Evolutionary conservation across 53 echinoderm and acorn worm species (phyloP), one percentile per base, ranked within the genome.

Genomic region (Hippasteria phrygiana): DNA sequence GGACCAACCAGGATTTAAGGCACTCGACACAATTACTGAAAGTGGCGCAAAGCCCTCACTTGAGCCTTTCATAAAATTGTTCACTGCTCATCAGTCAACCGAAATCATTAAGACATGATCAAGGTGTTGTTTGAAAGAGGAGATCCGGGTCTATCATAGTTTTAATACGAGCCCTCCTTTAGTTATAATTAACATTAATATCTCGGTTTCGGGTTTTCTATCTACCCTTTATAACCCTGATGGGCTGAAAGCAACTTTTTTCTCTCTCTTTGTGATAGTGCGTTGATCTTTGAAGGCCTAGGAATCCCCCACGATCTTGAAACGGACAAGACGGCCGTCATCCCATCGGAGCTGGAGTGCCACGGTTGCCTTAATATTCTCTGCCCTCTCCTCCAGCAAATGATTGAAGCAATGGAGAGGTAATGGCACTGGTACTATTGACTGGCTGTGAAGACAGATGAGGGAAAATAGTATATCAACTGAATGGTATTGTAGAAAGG

Each of bases 251-350:
- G 17, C 34, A 71, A 71, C 38, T 37, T 33, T 20, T 37, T 7
- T 7, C 34, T 71, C 20, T 35, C 34, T 1, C 28, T 35, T 16
- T 67, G 43, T 13, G 18, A 48, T 51, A 84, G 84, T 22, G 84
- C 84, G 11, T 37, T 84, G 37, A 84, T 84, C 71, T 84, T 84
- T 29, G 84, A 84, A 18, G 84, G 84, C 34, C 70, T 84, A 3
- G 84, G 84, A 34, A 34, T 84, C n/a, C 71, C 69, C 35, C 84
- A 84, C 48, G 71, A 84, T 53, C 85, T 85, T 37, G 54, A 50
- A 10, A 85, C 54, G 1, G 71, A 85, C 48, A 51, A 34, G 37
- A 85, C 71, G n/a, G 46, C 34, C 12, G 70, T 69, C 34, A 48
- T 85, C 17, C 85, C 71, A 27, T 70, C 71, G 2, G 69, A 38